Conservation (phyloP, 2,888 invertebrate genomes). For the Macrophya alboannulata region DNA sequence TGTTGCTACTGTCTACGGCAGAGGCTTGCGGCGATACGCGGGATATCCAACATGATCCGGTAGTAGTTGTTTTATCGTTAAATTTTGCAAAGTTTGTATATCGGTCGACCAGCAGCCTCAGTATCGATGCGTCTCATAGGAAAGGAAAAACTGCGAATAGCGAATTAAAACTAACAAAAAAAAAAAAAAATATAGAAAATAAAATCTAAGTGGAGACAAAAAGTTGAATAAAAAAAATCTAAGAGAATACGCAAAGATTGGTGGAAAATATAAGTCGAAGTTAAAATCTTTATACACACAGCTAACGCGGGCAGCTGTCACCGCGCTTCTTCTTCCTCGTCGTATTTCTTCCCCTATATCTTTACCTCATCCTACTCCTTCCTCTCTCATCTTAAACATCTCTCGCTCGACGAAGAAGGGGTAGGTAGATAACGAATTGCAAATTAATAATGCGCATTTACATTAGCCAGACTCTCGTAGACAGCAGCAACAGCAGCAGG, state of each 20-base stretch:
- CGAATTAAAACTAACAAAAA: background rate
- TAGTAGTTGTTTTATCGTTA: background rate
- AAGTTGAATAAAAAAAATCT: background rate
- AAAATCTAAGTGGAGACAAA: background rate
- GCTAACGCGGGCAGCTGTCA: constrained; percentile 51
- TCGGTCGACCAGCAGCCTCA: background rate
- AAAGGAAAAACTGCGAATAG: background rate
- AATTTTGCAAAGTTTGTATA: background rate
- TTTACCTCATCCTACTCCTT: background rate
- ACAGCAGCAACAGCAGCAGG: constrained; percentile 9
- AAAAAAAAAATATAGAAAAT: background rate
- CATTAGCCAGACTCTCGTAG: constrained; percentile 66
- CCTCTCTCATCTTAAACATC: constrained; percentile 1
- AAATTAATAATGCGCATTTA: constrained; percentile 74
- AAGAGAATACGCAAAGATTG: background rate
- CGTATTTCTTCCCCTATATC: constrained; percentile 22
- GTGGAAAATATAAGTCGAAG: constrained; percentile 30
- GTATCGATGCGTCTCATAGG: background rate
- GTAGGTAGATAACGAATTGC: constrained; percentile 63
- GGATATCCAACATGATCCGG: constrained; percentile 14
- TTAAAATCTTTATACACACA: constrained; percentile 41
- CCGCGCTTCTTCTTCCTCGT: constrained; percentile 49
- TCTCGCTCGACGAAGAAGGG: constrained; percentile 32
- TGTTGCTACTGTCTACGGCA: constrained; percentile 7
- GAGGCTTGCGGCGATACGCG: constrained; percentile 32